Percentiles rank a stretch among this genome's conserved stretches.
Conservation (phyloP, 2,797 vertebrate genomes). For the Cygnus olor region DNA sequence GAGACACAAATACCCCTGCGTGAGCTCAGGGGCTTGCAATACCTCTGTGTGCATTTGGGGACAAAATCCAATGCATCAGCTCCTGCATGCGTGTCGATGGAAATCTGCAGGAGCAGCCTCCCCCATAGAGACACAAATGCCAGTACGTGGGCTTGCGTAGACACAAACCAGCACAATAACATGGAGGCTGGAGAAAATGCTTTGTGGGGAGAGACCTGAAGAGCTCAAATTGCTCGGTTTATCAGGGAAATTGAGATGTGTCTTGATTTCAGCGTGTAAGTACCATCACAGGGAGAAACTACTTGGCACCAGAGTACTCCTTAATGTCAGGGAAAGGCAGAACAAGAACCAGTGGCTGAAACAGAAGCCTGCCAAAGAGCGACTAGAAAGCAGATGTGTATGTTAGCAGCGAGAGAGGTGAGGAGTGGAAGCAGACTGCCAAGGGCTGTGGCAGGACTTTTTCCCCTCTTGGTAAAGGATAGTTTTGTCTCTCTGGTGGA, state of each 20-base stretch:
- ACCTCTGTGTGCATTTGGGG: not conserved
- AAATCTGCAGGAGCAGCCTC: not conserved
- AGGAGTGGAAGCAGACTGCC: not conserved
- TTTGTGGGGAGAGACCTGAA: not conserved
- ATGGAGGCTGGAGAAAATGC: not conserved
- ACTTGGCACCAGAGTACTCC: not conserved
- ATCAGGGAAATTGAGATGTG: not conserved
- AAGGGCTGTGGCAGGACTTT: not conserved
- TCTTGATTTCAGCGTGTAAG: not conserved
- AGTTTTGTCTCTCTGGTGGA: not conserved
- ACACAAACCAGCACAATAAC: not conserved
- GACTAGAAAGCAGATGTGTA: not conserved
- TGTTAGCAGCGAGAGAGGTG: not conserved
- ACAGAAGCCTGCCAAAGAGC: not conserved
- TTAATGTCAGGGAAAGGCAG: not conserved
- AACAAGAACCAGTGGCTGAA: not conserved
- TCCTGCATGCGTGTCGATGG: not conserved
- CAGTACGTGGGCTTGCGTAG: not conserved
- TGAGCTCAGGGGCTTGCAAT: not conserved
- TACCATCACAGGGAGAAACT: not conserved
- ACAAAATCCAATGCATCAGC: accelerated
- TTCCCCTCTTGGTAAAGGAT: not conserved
- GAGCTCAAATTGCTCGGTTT: not conserved
- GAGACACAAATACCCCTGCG: not conserved
- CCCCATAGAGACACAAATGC: not conserved